Evolutionary conservation across 1,140 invertebrate species (phyloP), one percentile per base, ranked within the genome.

Genomic region (Zaprionus kolodkinae): DNA sequence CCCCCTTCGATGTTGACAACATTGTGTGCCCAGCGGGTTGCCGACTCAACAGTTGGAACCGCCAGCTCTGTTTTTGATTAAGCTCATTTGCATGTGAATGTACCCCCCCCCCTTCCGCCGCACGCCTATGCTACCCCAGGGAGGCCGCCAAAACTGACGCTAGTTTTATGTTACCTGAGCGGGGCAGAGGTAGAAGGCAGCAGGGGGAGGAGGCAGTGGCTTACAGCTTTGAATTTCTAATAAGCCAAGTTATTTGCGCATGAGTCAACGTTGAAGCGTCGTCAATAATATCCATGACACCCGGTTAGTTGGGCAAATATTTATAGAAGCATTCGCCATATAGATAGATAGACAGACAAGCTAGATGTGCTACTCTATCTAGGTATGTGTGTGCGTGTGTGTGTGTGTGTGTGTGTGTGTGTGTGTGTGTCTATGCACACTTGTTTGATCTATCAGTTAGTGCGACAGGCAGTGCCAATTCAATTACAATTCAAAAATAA

Each of bases 41-140:
- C 68, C 63, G 69, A 62, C 63, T 76, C 73, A 76, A 76, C 73
- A 76, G 73, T 76, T 76, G 73, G 61, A 48, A 35, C 27, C 15
- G 21, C 48, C 27, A 88, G 83, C 80, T 87, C 84, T 84, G 84
- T 76, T 87, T 87, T 88, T 87, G 80, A 87, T 87, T 88, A 88
- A 88, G 84, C 84, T 87, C 84, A 87, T 87, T 87, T 87, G 84
- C 84, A 87, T 87, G 71, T 87, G 80, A 88, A 87, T 87, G 83
- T 62, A 30, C 27, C 27, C 27, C 27, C 27, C 27, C 27, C 3
- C 27, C 27, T 4, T 4, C 25, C 25, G 25, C 25, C 4, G 4
- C 27, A 3, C 27, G 3, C 35, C n/a, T 5, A 12, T 33, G 27
- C 43, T n/a, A 12, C 33, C 43, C n/a, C 15, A 2, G 17, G n/a